Percentiles rank a stretch among this genome's conserved stretches.
Evolutionary conservation across 2,888 invertebrate species (phyloP).

Genomic region (Pachydiplax longipennis): DNA sequence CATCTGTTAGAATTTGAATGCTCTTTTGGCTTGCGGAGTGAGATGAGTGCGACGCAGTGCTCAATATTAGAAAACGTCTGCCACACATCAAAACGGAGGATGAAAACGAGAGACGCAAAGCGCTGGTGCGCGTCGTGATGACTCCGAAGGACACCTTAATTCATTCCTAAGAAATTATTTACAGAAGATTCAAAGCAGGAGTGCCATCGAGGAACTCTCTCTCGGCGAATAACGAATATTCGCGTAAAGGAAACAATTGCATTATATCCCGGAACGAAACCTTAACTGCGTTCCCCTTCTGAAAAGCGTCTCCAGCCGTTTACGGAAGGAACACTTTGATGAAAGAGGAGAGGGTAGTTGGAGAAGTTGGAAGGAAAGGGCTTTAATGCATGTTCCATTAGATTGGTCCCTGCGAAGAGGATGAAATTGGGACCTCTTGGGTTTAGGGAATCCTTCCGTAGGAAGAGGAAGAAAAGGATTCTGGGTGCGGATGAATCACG

Average conservation of each 20-base stretch:
- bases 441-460: slow-evolving; percentile 2
- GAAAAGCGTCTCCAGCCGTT: neutral
- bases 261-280: neutral
- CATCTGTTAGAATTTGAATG: too few relatives aligned
- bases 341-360: neutral
- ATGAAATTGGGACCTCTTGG: slow-evolving; percentile 37
- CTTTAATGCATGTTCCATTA: slow-evolving; percentile 43
- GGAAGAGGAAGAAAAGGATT: neutral
- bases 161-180: too few relatives aligned
- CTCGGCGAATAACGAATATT: neutral
- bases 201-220: neutral
- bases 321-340: slow-evolving; percentile 1
- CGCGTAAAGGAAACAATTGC: neutral
- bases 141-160: too few relatives aligned
- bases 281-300: neutral
- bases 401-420: slow-evolving; percentile 37
- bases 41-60: too few relatives aligned
- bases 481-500: neutral
- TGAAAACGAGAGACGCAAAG: too few relatives aligned
- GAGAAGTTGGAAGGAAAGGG: neutral
- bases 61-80: too few relatives aligned
- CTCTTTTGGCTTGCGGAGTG: too few relatives aligned
- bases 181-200: neutral
- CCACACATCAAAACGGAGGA: too few relatives aligned
- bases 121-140: too few relatives aligned